Evolutionary conservation across 2,113 vertebrate species (phyloP).

Genomic region (Azemiops feae): DNA sequence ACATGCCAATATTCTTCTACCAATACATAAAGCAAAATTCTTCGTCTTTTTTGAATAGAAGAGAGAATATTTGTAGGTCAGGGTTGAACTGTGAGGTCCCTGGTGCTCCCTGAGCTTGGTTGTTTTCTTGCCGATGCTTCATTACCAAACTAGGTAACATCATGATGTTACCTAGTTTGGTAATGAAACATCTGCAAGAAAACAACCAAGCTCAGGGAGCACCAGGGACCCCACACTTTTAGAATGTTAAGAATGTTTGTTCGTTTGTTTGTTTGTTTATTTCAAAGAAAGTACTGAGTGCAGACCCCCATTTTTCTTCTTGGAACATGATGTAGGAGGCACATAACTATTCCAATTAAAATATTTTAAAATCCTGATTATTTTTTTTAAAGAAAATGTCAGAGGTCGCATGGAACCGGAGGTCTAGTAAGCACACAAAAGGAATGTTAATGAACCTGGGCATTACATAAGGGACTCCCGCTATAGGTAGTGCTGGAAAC

Average conservation of each 20-base stretch:
- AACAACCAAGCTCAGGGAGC: not conserved
- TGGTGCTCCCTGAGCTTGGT: too few species aligned
- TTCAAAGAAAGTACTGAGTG: not conserved
- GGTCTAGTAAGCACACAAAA: not conserved
- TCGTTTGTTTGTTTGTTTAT: not conserved
- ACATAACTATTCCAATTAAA: not conserved
- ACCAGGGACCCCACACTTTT: not conserved
- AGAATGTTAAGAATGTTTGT: not conserved
- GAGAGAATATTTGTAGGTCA: not conserved
- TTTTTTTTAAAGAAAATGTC: not conserved
- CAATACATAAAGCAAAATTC: not conserved
- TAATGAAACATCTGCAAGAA: not conserved
- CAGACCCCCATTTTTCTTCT: not conserved
- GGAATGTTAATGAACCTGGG: not conserved
- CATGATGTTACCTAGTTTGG: not conserved
- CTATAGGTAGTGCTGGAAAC: not conserved
- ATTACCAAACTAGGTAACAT: not conserved
- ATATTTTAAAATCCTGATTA: not conserved
- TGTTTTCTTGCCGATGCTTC: not conserved
- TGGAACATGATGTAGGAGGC: not conserved
- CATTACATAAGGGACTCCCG: not conserved
- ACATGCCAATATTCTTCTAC: not conserved
- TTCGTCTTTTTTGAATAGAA: not conserved
- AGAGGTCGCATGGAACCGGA: not conserved
- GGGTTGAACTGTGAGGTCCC: not conserved